Percentiles rank a stretch among this genome's conserved stretches.
phyloP scores from a whole-genome alignment of 2,888 invertebrate genomes.

The Muschampia plurimacula region DNA sequence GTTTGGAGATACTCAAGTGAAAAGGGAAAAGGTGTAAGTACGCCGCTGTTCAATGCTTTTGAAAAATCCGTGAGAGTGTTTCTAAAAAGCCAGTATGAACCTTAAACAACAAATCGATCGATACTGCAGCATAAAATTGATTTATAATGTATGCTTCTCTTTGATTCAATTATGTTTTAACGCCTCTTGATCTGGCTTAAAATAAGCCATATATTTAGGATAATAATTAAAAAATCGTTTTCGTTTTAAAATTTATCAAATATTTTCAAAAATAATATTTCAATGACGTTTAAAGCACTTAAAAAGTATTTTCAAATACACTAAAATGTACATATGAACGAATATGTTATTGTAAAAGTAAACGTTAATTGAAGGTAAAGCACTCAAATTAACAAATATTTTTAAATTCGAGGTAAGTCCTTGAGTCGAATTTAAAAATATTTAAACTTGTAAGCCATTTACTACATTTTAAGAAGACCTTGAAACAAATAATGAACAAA shows the following conservation, averaged over 20 bases:
- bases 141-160: neutral
- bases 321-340: no score
- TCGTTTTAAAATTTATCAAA: no score
- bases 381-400: no score
- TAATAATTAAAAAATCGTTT: no score
- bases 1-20: conserved; percentile 29
- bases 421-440: no score
- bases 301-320: no score
- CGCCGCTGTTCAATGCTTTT: neutral
- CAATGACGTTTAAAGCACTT: no score
- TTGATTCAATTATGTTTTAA: neutral
- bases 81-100: neutral
- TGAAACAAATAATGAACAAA: neutral
- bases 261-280: no score
- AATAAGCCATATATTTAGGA: no score
- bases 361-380: no score
- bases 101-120: neutral
- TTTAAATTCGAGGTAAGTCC: no score
- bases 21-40: conserved; percentile 16
- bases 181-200: neutral
- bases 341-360: no score
- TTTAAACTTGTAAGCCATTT: neutral
- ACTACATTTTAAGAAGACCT: neutral
- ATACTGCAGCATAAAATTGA: neutral
- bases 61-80: conserved; percentile 3